Evolutionary conservation across 1,140 invertebrate species (phyloP).

Genomic region (Uloborus diversus): DNA sequence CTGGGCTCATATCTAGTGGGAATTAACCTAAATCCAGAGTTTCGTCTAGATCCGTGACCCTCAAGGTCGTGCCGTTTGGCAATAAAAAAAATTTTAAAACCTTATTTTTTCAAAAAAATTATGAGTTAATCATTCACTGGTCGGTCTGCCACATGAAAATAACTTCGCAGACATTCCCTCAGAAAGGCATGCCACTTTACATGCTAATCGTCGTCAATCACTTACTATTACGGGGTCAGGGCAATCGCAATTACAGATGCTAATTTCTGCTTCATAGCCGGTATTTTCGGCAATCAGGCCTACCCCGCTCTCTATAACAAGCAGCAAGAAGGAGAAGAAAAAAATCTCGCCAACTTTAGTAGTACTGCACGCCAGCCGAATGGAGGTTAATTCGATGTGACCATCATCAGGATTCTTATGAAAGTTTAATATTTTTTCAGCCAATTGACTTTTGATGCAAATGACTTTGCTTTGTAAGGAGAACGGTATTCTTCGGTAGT

Average conservation of each 20-base stretch:
- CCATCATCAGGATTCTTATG: background rate
- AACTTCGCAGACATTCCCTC: background rate
- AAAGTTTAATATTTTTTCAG: background rate
- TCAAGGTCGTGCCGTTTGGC: background rate
- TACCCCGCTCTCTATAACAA: constrained; percentile 9
- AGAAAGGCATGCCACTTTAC: background rate
- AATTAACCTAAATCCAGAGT: background rate
- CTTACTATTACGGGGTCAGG: background rate
- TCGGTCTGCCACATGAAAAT: background rate
- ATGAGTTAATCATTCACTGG: background rate
- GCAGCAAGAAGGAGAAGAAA: too few relatives aligned
- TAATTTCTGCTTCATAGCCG: constrained; percentile 20
- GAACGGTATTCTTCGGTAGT: constrained; percentile 6
- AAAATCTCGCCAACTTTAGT: too few relatives aligned
- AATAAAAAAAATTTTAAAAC: background rate
- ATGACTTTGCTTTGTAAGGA: background rate
- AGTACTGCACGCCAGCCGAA: background rate
- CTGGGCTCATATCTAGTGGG: too few relatives aligned
- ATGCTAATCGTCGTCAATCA: constrained; percentile 24
- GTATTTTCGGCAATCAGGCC: background rate
- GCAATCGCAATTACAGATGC: constrained; percentile 28
- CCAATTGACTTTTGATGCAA: constrained; percentile 17
- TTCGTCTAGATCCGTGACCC: background rate
- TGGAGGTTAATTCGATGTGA: background rate
- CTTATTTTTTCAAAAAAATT: background rate